Evolutionary conservation across 23 tunicate species (phyloP).

Genomic region (Corella eumyota): DNA sequence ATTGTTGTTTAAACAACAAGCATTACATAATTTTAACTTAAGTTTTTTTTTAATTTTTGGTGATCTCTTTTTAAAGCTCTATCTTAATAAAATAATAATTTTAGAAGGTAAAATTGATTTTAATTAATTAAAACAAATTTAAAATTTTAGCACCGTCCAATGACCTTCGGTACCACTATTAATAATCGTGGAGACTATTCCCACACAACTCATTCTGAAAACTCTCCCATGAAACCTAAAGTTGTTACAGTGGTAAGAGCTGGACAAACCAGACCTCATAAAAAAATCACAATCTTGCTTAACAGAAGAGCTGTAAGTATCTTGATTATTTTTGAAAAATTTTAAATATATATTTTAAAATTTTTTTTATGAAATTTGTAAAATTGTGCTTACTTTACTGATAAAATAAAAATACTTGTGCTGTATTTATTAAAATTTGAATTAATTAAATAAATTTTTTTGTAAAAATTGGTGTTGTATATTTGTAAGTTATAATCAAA

Average conservation of each 20-base stretch:
- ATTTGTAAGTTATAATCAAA: background rate
- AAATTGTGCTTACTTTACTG: background rate
- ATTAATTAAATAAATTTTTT: too few relatives aligned
- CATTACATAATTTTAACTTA: too few relatives aligned
- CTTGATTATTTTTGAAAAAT: background rate
- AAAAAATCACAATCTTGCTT: constrained; percentile 74
- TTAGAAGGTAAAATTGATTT: too few relatives aligned
- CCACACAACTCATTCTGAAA: constrained; percentile 71
- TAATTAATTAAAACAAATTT: too few relatives aligned
- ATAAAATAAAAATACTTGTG: background rate
- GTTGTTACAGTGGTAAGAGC: constrained; percentile 89
- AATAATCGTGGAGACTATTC: constrained; percentile 61
- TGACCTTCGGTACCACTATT: constrained; percentile 61
- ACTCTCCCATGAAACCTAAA: constrained; percentile 88
- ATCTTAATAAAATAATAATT: too few relatives aligned
- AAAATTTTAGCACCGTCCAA: constrained; percentile 79
- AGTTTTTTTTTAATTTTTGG: too few relatives aligned
- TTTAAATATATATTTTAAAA: too few relatives aligned
- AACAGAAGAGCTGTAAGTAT: constrained; percentile 77
- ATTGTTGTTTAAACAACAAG: too few relatives aligned
- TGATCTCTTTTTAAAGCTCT: too few relatives aligned
- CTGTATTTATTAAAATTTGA: background rate
- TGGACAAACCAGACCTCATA: constrained; percentile 59
- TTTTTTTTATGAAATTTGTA: background rate
- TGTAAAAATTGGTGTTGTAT: too few relatives aligned